phyloP scores from a whole-genome alignment of 2,113 vertebrate species.

The Hassar affinis region DNA sequence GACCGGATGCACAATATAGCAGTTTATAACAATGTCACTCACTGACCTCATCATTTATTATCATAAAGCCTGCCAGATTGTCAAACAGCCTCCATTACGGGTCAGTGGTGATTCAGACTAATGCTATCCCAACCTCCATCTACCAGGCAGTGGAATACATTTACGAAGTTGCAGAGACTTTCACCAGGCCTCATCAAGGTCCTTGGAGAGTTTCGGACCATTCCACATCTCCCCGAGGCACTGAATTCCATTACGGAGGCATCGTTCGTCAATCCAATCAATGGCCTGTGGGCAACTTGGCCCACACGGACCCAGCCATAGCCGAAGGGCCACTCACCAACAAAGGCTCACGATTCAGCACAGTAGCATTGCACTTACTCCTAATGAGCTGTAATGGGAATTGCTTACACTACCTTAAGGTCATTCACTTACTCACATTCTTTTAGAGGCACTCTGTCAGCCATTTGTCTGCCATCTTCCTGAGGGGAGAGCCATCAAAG shows the following conservation, averaged over 20 bases:
- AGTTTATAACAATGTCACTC: not conserved
- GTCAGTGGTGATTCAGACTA: slow-evolving; percentile 32
- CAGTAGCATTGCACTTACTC: slow-evolving; percentile 38
- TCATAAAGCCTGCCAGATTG: slow-evolving; percentile 10
- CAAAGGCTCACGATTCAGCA: slow-evolving; percentile 25
- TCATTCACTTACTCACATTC: not conserved
- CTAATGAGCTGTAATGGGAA: slow-evolving; percentile 44
- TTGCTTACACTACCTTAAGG: slow-evolving; percentile 44
- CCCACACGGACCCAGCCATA: slow-evolving; percentile 5
- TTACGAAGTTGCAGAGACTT: slow-evolving; percentile 26
- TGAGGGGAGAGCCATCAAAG: not conserved
- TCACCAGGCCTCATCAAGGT: slow-evolving; percentile 29
- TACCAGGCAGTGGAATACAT: slow-evolving; percentile 20
- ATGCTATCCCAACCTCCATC: slow-evolving; percentile 13
- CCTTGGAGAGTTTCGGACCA: slow-evolving; percentile 19
- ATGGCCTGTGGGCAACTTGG: slow-evolving; percentile 24
- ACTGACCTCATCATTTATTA: not conserved
- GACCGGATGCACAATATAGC: not conserved
- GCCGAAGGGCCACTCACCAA: slow-evolving; percentile 42
- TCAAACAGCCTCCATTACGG: slow-evolving; percentile 10
- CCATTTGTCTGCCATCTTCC: slow-evolving; percentile 43
- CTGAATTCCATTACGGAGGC: slow-evolving; percentile 51
- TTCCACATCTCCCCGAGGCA: slow-evolving; percentile 39
- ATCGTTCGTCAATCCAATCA: slow-evolving; percentile 41
- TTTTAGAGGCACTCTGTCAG: slow-evolving; percentile 40